These are phyloP conservation scores for Sesia bembeciformis DNA, from an alignment of 2,888 invertebrate species.

Conservation along the genomic window DNA sequence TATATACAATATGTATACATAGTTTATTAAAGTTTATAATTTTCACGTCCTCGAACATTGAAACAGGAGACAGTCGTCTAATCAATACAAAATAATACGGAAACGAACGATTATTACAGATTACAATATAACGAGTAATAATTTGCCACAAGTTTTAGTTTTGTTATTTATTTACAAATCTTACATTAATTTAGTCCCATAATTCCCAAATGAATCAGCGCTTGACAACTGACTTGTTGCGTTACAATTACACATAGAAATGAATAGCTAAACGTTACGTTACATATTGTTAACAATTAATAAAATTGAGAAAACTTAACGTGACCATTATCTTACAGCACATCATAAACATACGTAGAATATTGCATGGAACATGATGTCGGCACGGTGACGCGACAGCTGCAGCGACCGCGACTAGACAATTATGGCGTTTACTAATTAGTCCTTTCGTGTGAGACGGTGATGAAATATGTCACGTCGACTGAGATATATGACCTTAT, in stretches of 20 bases:
- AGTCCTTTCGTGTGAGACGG: too few species aligned
- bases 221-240: conserved; percentile 8
- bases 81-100: conserved; percentile 50
- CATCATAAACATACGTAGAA: too few species aligned
- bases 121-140: conserved; percentile 42
- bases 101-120: conserved; percentile 50
- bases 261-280: conserved; percentile 8
- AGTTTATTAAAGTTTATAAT: conserved; percentile 37
- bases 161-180: conserved; percentile 67
- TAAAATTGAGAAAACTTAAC: conserved; percentile 61
- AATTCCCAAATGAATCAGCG: conserved; percentile 57
- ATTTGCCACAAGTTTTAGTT: conserved; percentile 69
- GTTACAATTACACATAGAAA: not conserved
- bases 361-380: too few species aligned
- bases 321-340: too few species aligned
- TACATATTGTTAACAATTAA: conserved; percentile 31
- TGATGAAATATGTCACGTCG: too few species aligned
- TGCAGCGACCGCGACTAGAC: too few species aligned
- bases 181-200: conserved; percentile 72
- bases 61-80: conserved; percentile 33
- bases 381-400: too few species aligned
- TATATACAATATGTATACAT: conserved; percentile 73
- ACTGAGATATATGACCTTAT: too few species aligned
- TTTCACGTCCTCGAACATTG: conserved; percentile 37
- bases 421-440: too few species aligned